A percentile compares a stretch with the other conserved stretches of the same genome.
Evolutionary conservation across 2,797 vertebrate species (phyloP).

Genomic region (Ptychadena robeensis): DNA sequence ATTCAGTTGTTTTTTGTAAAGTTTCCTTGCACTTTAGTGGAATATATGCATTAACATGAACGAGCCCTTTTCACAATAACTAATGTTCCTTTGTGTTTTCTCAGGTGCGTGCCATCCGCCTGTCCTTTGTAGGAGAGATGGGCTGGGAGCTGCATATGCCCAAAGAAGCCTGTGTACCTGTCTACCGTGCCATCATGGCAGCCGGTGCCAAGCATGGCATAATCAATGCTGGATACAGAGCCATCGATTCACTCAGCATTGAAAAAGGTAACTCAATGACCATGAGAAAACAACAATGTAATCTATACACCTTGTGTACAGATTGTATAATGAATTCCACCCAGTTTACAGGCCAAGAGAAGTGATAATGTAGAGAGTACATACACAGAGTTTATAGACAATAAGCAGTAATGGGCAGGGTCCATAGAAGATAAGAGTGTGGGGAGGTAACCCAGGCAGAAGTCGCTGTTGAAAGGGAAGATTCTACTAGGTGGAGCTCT

Average conservation of each 20-base stretch:
- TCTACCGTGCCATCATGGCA: constrained; percentile 89
- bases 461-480: too few species aligned
- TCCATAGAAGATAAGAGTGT: background rate
- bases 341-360: background rate
- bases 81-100: background rate
- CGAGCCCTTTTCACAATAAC: too few species aligned
- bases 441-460: too few species aligned
- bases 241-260: constrained; percentile 96
- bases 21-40: too few species aligned
- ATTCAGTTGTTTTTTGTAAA: too few species aligned
- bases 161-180: constrained; percentile 79
- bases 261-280: constrained; percentile 86
- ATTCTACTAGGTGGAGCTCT: too few species aligned
- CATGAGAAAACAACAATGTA: background rate
- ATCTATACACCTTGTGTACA: background rate
- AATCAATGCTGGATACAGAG: constrained; percentile 89
- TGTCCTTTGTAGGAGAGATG: constrained; percentile 94
- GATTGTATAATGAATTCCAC: background rate
- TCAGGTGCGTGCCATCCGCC: constrained; percentile 91
- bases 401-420: background rate
- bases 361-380: background rate
- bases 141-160: constrained; percentile 97
- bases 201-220: constrained; percentile 83
- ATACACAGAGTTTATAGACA: background rate
- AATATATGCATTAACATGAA: too few species aligned